A percentile compares a stretch with the other conserved stretches of the same genome.
These are phyloP conservation scores for Cinclus mexicanus DNA, from an alignment of 2,113 vertebrate species.

Conservation along the genomic window DNA sequence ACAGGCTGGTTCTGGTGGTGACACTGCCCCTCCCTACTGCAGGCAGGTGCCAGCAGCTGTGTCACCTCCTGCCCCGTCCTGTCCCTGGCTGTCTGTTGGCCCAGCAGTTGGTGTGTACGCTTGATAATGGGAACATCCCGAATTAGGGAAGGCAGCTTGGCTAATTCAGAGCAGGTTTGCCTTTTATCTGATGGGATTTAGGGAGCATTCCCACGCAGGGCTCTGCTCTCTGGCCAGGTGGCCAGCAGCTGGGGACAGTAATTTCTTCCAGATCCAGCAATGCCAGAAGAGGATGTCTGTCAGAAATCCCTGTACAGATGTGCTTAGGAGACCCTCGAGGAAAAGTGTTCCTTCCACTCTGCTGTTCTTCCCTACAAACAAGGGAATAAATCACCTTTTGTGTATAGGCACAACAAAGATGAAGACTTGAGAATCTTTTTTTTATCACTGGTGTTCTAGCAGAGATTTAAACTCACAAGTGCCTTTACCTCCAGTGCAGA, in stretches of 20 bases:
- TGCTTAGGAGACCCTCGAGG: background rate
- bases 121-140: background rate
- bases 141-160: background rate
- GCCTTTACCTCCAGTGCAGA: background rate
- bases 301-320: background rate
- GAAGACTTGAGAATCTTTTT: background rate
- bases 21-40: background rate
- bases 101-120: background rate
- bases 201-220: constrained; percentile 2
- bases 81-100: background rate
- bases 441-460: background rate
- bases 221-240: background rate
- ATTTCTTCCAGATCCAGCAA: constrained; percentile 30
- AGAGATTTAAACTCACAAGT: background rate
- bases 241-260: constrained; percentile 37
- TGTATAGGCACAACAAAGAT: background rate
- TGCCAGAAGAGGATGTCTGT: background rate
- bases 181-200: background rate
- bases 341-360: background rate
- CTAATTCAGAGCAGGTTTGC: constrained; percentile 10
- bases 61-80: background rate
- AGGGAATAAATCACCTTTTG: background rate
- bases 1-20: background rate
- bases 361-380: background rate
- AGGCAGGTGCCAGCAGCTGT: background rate